These are phyloP conservation scores for Aleiodes leptofemur DNA, from an alignment of 2,888 invertebrate genomes.

Conservation along the genomic window DNA sequence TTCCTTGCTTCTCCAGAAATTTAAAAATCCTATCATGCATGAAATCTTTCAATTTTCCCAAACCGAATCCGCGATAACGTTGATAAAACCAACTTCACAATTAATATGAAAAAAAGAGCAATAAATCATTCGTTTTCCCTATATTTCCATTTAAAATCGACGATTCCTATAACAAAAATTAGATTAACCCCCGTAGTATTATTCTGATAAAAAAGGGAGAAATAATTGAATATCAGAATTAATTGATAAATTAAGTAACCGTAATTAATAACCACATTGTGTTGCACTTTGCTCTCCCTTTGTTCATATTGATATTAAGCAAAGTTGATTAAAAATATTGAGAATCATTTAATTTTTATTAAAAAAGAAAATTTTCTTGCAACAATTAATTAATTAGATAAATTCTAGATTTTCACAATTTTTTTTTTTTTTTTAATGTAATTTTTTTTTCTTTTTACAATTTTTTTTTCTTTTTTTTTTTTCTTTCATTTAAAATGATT, in stretches of 20 bases:
- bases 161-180: too few species aligned
- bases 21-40: constrained; percentile 61
- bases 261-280: too few species aligned
- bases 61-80: constrained; percentile 10
- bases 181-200: too few species aligned
- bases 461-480: too few species aligned
- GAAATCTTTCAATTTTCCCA: constrained; percentile 37
- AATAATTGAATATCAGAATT: too few species aligned
- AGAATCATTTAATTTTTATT: background rate
- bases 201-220: too few species aligned
- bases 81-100: background rate
- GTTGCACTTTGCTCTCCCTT: constrained; percentile 2
- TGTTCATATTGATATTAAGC: constrained; percentile 36
- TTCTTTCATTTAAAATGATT: background rate
- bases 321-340: constrained; percentile 12
- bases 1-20: constrained; percentile 64
- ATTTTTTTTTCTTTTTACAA: too few species aligned
- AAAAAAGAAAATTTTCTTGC: background rate
- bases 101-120: background rate
- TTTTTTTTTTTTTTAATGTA: too few species aligned
- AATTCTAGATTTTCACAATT: constrained; percentile 9
- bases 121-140: background rate
- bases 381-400: background rate
- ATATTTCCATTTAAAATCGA: too few species aligned
- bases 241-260: too few species aligned